A percentile compares a stretch with the other conserved stretches of the same genome.
phyloP scores from a whole-genome alignment of 2,113 vertebrate species.

The Proterorhinus semilunaris region DNA sequence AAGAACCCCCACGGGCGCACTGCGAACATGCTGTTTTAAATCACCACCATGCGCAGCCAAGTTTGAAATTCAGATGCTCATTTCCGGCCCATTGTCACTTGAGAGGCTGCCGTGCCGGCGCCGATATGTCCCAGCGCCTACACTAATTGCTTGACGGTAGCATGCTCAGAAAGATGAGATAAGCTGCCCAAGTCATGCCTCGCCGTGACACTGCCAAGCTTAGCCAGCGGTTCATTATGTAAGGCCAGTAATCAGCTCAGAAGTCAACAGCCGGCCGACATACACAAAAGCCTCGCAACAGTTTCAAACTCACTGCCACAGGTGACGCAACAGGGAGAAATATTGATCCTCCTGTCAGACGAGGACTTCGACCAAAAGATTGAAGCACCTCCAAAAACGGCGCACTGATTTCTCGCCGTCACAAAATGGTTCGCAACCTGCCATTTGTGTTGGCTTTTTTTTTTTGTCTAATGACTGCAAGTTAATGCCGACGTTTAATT shows the following conservation, averaged over 20 bases:
- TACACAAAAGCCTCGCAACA: not conserved
- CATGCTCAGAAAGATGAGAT: not conserved
- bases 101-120: not conserved
- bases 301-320: not conserved
- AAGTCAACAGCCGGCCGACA: not conserved
- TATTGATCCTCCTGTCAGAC: constrained; percentile 6
- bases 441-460: not conserved
- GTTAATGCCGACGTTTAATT: no score
- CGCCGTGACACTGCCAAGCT: not conserved
- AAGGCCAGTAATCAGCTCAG: not conserved
- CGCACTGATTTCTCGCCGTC: not conserved
- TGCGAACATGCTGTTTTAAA: constrained; percentile 4
- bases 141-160: constrained; percentile 7
- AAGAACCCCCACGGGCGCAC: constrained; percentile 1
- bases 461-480: not conserved
- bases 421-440: not conserved
- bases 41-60: not conserved
- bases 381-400: constrained; percentile 8
- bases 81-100: constrained; percentile 4
- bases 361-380: not conserved
- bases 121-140: not conserved
- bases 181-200: not conserved
- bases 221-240: not conserved
- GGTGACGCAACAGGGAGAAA: constrained; percentile 5
- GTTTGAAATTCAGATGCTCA: not conserved